Conservation (phyloP, 2,888 invertebrate genomes). For the Drosophila mimica region DNA sequence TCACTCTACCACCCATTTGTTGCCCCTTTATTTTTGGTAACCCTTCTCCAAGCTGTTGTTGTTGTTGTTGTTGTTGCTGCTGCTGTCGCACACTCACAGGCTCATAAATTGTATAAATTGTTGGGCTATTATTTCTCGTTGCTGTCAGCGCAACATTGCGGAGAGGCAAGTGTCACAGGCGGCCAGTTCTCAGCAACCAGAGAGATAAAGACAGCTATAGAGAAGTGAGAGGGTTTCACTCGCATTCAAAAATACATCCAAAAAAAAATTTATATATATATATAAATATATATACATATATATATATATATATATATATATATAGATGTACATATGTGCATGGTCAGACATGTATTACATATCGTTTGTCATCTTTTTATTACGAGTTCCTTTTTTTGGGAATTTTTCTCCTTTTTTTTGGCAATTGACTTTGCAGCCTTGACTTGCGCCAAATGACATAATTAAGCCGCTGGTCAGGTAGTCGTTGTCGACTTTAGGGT, state of each 20-base stretch:
- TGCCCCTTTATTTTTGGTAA: slow-evolving; percentile 42
- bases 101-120: slow-evolving; percentile 82
- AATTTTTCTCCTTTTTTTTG: slow-evolving; percentile 42
- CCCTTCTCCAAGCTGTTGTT: slow-evolving; percentile 35
- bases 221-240: slow-evolving; percentile 3
- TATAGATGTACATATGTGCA: slow-evolving; percentile 24
- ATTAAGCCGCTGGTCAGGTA: slow-evolving; percentile 69
- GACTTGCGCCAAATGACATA: slow-evolving; percentile 79
- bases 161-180: slow-evolving; percentile 77
- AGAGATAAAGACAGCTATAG: not conserved
- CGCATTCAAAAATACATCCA: slow-evolving; percentile 25
- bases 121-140: slow-evolving; percentile 82
- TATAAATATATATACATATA: not conserved
- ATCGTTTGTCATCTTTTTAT: slow-evolving; percentile 54
- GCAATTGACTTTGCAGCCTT: slow-evolving; percentile 78
- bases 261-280: no score
- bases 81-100: slow-evolving; percentile 61
- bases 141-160: slow-evolving; percentile 82
- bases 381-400: slow-evolving; percentile 15
- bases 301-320: slow-evolving; percentile 2
- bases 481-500: slow-evolving; percentile 37
- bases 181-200: slow-evolving; percentile 25
- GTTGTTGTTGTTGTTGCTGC: slow-evolving; percentile 22
- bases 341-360: slow-evolving; percentile 46
- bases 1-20: slow-evolving; percentile 25